Evolutionary conservation across 2,888 invertebrate genomes (phyloP).

Genomic region (Drosophila austrosaltans): DNA sequence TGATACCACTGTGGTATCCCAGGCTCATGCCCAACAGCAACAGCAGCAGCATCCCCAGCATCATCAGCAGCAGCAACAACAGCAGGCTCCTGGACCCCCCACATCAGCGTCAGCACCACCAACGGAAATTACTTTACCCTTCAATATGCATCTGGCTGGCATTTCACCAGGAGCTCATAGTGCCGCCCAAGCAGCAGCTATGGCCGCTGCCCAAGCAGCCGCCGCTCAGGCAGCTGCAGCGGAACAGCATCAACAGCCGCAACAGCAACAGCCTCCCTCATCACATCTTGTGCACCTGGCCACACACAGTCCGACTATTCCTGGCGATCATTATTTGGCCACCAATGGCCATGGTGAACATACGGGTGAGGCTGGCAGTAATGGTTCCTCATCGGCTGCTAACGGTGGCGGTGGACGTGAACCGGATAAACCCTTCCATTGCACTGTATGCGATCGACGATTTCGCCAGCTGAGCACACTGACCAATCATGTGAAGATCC

Average conservation of each 20-base stretch:
- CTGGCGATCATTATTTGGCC: slow-evolving; percentile 67
- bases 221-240: slow-evolving; percentile 81
- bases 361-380: slow-evolving; percentile 59
- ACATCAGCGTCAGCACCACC: slow-evolving; percentile 65
- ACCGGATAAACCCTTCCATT: slow-evolving; percentile 83
- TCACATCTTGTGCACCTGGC: slow-evolving; percentile 78
- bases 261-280: slow-evolving; percentile 51
- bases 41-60: slow-evolving; percentile 59
- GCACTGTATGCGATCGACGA: slow-evolving; percentile 83
- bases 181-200: slow-evolving; percentile 82
- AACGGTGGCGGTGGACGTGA: slow-evolving; percentile 59
- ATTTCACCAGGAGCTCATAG: slow-evolving; percentile 81
- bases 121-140: slow-evolving; percentile 81
- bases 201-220: slow-evolving; percentile 82
- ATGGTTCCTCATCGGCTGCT: slow-evolving; percentile 49
- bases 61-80: slow-evolving; percentile 71
- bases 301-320: slow-evolving; percentile 76
- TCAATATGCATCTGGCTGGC: slow-evolving; percentile 80
- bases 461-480: slow-evolving; percentile 84
- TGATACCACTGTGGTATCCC: slow-evolving; percentile 68
- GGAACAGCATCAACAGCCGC: slow-evolving; percentile 65
- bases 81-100: slow-evolving; percentile 69
- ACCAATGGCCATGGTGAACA: slow-evolving; percentile 72
- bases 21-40: slow-evolving; percentile 68
- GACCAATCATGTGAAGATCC: slow-evolving; percentile 84